Base-by-base conservation (phyloP, 2,797 vertebrate genomes). In the Artibeus lituratus region DNA sequence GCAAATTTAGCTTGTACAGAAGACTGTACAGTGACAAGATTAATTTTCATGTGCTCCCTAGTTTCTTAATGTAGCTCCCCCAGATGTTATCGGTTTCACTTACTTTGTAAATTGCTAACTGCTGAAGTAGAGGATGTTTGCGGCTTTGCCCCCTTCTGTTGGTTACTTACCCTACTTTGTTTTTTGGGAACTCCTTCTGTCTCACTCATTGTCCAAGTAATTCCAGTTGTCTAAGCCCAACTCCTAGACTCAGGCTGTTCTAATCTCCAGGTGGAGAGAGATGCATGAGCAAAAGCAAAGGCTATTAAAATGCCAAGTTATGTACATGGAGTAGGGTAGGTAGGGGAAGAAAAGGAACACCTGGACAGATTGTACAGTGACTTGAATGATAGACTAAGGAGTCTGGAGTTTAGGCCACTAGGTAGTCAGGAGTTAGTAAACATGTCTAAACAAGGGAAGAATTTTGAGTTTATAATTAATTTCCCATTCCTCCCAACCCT, bases 391-490 rank as follows among this genome's bases (percentile, higher is more conserved):
- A 87, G 47, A 10, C 32, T 62, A 14, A 87, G 73, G 39, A 49
- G 15, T 89, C 39, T 92, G 65, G 19, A 57, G 87, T 96, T 92
- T 95, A 85, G 77, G 26, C 51, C 35, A 14, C 7, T 72, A 83
- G 26, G 55, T 76, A 81, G 37, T 37, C 19, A 86, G 49, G 67
- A 88, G 42, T 93, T 94, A 74, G 24, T 87, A 39, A 94, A 82
- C 26, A 62, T 94, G 88, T 96, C 67, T 35, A 93, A 55, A 88
- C 65, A 83, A 47, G 55, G 59, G 73, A 83, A 42, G 57, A 72
- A 39, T 44, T 77, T 91, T 85, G 62, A 39, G 15, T 72, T 94
- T 87, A 47, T 94, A 90, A 90, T 87, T 92, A 84, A 92, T 84
- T 88, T 42, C 47, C 39, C 59, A 42, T 94, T 94, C 59, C 29